These are phyloP conservation scores for Passer domesticus DNA, from an alignment of 2,113 vertebrate genomes.

Conservation along the genomic window DNA sequence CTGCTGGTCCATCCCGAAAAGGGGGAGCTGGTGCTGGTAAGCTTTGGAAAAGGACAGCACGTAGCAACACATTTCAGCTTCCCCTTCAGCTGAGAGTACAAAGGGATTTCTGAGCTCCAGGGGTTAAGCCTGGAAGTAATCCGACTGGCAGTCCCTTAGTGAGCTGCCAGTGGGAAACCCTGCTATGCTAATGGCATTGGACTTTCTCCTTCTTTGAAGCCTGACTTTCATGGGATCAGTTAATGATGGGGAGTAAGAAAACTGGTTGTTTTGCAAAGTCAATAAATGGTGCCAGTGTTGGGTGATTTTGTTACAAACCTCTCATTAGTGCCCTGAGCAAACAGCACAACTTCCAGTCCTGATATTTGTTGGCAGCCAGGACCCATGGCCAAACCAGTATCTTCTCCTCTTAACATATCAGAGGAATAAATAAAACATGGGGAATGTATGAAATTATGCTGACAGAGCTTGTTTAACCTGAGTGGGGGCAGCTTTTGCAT, in stretches of 20 bases:
- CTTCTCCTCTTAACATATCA: not conserved
- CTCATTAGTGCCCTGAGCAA: not conserved
- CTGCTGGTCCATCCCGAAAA: not conserved
- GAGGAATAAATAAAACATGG: not conserved
- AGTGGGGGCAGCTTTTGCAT: not conserved
- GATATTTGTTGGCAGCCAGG: not conserved
- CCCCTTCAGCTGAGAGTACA: not conserved
- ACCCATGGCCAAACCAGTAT: not conserved
- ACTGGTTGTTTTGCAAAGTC: constrained; percentile 1
- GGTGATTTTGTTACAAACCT: not conserved
- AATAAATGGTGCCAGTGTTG: not conserved
- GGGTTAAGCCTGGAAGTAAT: not conserved
- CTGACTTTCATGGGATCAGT: not conserved
- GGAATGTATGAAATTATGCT: not conserved
- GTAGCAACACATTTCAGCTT: not conserved
- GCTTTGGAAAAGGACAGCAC: not conserved
- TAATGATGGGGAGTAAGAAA: not conserved
- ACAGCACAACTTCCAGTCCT: not conserved
- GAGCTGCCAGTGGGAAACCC: not conserved
- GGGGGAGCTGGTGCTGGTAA: not conserved
- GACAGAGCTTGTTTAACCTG: not conserved
- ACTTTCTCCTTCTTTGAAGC: not conserved
- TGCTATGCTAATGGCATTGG: not conserved
- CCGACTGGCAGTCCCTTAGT: not conserved
- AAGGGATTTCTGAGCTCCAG: not conserved